These are phyloP conservation scores for Cisticola juncidis DNA, from an alignment of 2,113 vertebrate genomes.

Conservation along the genomic window DNA sequence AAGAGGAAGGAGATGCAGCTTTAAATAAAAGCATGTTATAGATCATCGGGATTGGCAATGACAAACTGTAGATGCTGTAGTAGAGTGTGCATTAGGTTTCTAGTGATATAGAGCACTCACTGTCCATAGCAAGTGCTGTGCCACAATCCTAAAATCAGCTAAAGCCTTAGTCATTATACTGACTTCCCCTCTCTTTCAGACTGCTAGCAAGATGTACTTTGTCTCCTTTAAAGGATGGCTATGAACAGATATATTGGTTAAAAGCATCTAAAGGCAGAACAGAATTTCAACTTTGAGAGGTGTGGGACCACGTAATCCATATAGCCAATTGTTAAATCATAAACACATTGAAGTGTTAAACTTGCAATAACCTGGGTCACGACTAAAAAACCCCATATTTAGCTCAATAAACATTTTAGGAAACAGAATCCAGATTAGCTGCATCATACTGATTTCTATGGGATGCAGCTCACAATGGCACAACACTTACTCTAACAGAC, in stretches of 20 bases:
- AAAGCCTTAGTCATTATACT: not conserved
- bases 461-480: not conserved
- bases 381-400: not conserved
- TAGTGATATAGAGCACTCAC: not conserved
- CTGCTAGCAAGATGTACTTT: not conserved
- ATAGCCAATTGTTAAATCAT: not conserved
- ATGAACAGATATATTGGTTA: not conserved
- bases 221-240: not conserved
- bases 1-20: not conserved
- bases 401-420: not conserved
- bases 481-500: not conserved
- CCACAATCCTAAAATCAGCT: not conserved
- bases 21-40: not conserved
- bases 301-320: not conserved
- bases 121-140: not conserved
- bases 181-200: not conserved
- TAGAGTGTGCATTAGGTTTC: not conserved
- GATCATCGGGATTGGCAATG: not conserved
- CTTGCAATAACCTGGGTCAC: not conserved
- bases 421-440: not conserved
- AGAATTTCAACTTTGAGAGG: not conserved
- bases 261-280: not conserved
- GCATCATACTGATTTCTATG: not conserved
- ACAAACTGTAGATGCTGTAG: not conserved
- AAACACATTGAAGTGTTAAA: not conserved